These are phyloP conservation scores for Xenopus laevis DNA, from an alignment of 2,113 vertebrate genomes.

Conservation along the genomic window DNA sequence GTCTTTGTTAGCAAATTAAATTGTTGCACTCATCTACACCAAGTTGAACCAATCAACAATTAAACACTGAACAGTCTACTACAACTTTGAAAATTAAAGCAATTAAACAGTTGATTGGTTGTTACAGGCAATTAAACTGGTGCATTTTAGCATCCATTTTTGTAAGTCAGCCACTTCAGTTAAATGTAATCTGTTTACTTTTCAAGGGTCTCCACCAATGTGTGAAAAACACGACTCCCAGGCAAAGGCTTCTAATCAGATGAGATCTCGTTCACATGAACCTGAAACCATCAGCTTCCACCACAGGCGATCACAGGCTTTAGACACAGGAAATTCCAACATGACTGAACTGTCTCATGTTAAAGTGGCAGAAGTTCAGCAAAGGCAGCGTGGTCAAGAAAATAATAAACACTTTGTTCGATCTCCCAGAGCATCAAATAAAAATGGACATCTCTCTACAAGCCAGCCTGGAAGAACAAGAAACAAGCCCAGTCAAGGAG, in stretches of 20 bases:
- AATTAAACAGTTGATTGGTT: too few relatives aligned
- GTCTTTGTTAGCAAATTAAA: too few relatives aligned
- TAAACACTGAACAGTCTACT: too few relatives aligned
- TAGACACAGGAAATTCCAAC: slow-evolving; percentile 64
- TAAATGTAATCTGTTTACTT: slow-evolving; percentile 32
- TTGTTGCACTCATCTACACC: too few relatives aligned
- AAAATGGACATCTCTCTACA: slow-evolving; percentile 57
- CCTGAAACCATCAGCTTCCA: slow-evolving; percentile 81
- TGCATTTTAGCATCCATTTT: too few relatives aligned
- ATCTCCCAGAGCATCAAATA: slow-evolving; percentile 84
- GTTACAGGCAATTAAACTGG: too few relatives aligned
- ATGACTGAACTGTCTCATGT: slow-evolving; percentile 61
- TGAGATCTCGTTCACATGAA: slow-evolving; percentile 90
- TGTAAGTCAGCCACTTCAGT: too few relatives aligned
- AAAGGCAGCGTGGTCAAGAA: slow-evolving; percentile 74
- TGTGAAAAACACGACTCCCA: slow-evolving; percentile 78
- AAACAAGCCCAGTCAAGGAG: slow-evolving; percentile 67
- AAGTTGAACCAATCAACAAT: too few relatives aligned
- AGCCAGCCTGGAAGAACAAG: slow-evolving; percentile 75
- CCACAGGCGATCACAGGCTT: slow-evolving; percentile 78
- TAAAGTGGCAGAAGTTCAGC: slow-evolving; percentile 68
- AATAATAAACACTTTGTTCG: slow-evolving; percentile 80
- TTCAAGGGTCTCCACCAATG: slow-evolving; percentile 68
- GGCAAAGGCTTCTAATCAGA: slow-evolving; percentile 75
- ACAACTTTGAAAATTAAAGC: too few relatives aligned